Percentiles rank a stretch among this genome's conserved stretches.
Conservation (phyloP, 2,888 invertebrate genomes). For the Patella ulyssiponensis region DNA sequence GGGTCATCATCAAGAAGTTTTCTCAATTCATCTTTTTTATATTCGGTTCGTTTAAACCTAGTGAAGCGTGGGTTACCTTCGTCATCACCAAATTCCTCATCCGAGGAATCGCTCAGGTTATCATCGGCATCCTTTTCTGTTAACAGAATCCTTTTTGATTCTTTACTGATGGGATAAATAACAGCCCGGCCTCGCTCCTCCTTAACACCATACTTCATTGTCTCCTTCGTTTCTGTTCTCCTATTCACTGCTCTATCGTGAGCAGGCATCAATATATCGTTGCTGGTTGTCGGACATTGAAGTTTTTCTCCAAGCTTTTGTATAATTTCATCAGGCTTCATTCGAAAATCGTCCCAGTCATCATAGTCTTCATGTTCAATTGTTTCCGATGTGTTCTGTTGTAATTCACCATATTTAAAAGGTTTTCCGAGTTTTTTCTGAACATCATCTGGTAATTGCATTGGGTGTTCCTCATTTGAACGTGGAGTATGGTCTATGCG, state of each 20-base stretch:
- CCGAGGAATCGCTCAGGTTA: slow-evolving; percentile 33
- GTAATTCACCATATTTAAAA: background rate
- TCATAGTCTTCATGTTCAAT: slow-evolving; percentile 39
- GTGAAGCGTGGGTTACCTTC: background rate
- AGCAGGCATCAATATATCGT: slow-evolving; percentile 3
- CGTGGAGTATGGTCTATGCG: background rate
- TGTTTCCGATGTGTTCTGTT: background rate
- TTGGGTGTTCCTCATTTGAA: background rate
- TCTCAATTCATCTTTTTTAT: slow-evolving; percentile 36
- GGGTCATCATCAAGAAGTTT: slow-evolving; percentile 46
- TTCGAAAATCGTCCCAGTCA: slow-evolving; percentile 44
- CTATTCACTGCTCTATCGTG: slow-evolving; percentile 1
- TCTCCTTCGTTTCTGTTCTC: slow-evolving; percentile 23
- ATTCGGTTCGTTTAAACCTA: background rate
- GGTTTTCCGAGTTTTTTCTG: background rate
- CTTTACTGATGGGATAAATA: slow-evolving; percentile 26
- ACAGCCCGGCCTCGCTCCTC: slow-evolving; percentile 53
- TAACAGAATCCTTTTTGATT: slow-evolving; percentile 22
- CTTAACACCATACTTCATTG: slow-evolving; percentile 41
- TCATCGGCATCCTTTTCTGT: slow-evolving; percentile 33
- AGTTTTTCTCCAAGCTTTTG: slow-evolving; percentile 48
- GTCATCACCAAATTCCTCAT: slow-evolving; percentile 17
- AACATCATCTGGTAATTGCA: background rate
- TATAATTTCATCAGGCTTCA: slow-evolving; percentile 57
- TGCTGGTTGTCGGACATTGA: slow-evolving; percentile 14